Base-by-base conservation (phyloP, 2,888 invertebrate species). In the Lysandra bellargus region DNA sequence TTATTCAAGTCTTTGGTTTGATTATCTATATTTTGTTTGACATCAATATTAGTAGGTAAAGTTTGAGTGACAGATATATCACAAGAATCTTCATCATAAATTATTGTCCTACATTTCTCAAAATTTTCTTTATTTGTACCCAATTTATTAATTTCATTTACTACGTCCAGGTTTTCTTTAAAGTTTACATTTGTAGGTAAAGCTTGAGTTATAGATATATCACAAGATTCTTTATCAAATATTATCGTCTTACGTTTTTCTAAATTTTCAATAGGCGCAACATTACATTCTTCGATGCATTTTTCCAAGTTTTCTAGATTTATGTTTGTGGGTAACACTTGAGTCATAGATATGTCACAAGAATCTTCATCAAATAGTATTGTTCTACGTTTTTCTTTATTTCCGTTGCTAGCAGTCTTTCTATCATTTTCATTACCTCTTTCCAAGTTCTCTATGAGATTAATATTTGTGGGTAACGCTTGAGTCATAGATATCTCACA, bases 361-460 rank as follows among this genome's bases (percentile, higher is more conserved):
- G 60, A 49, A 75, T 85, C 84, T 75, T 84, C 82, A 30, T 87
- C 84, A 79, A 82, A 85, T 4, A 85, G 74, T 1, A 83, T 82
- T 1, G 85, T 83, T 73, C 80, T 82, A 14, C 83, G 81, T 72
- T 81, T 82, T 83, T 80, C n/a, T 49, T 9, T 12, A 64, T 30
- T 30, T 12, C 30, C 64, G 1, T 64, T 30, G 30, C 30, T 64
- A 7, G 4, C 64, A 9, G 12, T 30, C 1, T 2, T 64, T 64
- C 12, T 12, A 64, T 64, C 4, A 30, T 30, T 30, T 64, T 64
- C 64, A 9, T 64, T 9, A 12, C 12, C 30, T 64, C 1, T 17
- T 75, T 78, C 33, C 44, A 30, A 60, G 85, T 81, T 49, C 12
- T 49, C 49, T 49, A 44, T 3, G 14, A 40, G n/a, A 12, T 75